Base-by-base conservation (phyloP, 2,797 vertebrate species). In the Falco novaeseelandiae region DNA sequence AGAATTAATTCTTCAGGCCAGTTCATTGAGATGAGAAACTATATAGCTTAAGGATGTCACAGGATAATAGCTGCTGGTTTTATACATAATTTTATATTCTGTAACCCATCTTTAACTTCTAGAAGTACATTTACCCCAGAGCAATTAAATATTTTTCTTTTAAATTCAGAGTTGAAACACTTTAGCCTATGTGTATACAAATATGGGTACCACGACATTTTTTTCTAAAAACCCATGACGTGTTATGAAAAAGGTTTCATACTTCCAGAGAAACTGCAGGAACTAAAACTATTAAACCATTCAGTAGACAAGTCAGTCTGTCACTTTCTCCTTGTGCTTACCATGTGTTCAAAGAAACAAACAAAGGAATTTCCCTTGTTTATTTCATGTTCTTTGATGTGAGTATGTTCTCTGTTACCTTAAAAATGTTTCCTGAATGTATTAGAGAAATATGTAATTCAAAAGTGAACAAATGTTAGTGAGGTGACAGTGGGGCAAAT, bases 181-280 rank as follows among this genome's bases (percentile, higher is more conserved):
- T 74, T 84, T 91, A 72, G 8, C 8, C 14, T 34, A 2, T 25
- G 9, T 55, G 14, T 58, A 32, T 44, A 32, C 14, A 46, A n/a
- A 42, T 29, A 34, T 2, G 8, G 9, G 25, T 22, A 9, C 13
- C 19, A 51, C 0, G 0, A 69, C 1, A 1, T 54, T 34, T 15
- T 66, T 58, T 44, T 14, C 8, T 3, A 69, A 66, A 67, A 30
- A 9, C 0, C 3, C 8, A 42, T 42, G 26, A 85, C n/a, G 16
- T 10, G 19, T 23, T 52, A 16, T 44, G 30, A 38, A 54, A 69
- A 83, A 54, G 9, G 11, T 52, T 89, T 73, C 34, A 19, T 34
- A 20, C 12, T 57, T 79, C 6, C 42, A 77, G 26, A 20, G 30
- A 62, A 90, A n/a, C 36, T 38, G 30, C 58, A 87, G 73, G 23